Base-by-base conservation (phyloP, 2,888 invertebrate genomes). In the Margaritifera margaritifera region DNA sequence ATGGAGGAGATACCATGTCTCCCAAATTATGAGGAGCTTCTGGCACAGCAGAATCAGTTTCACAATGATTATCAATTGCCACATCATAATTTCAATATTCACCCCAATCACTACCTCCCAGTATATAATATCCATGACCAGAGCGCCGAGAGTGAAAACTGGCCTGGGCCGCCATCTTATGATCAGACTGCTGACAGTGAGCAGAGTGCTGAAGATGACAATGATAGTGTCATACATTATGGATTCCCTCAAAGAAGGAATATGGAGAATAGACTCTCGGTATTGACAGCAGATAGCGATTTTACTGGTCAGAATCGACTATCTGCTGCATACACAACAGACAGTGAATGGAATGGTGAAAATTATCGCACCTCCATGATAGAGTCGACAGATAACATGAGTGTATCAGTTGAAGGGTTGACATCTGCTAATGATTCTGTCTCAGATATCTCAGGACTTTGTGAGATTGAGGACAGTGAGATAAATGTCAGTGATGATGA, bases 371-470 rank as follows among this genome's bases (percentile, higher is more conserved):
- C 74, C 8, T 82, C 85, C n/a, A 79, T 81, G 58, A 79, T 90
- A 66, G 42, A 42, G 42, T 42, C 42, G 11, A 15, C 42, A 42
- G 95, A 94, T 90, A 92, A 94, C 77, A 93, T 94, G 90, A 94
- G 95, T 60, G 91, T 95, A 82, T 89, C 88, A 11, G 92, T 94
- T 79, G 94, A 87, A 15, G 87, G 93, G 20, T 87, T 86, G 69
- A 85, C 86, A 2, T 88, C 87, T 77, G 93, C 93, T 75, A 92
- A 91, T 62, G 92, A 92, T 20, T 96, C 96, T 83, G 94, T 94
- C 89, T 96, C 96, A 90, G 95, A 96, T 91, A 92, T 96, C 81
- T 96, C 96, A 65, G 94, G 95, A 65, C 92, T 97, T 77, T 97
- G 97, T 92, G 97, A 97, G 92, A 96, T 97, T 86, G 96, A 96